Evolutionary conservation across 1,140 invertebrate species (phyloP).

Genomic region (Leptopilina clavipes): DNA sequence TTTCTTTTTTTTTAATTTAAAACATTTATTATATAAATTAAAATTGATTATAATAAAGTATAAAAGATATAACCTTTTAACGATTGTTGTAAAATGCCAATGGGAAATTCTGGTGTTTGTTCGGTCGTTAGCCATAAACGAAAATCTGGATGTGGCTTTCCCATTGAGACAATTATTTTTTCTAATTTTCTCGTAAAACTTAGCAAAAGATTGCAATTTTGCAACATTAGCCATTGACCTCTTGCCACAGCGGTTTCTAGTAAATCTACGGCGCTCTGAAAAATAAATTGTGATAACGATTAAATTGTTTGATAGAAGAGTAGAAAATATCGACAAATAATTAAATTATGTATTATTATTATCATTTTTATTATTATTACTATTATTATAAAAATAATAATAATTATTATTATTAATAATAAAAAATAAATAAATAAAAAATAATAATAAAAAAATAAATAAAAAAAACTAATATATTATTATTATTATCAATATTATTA

Average conservation of each 20-base stretch:
- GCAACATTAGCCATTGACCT: constrained; percentile 92
- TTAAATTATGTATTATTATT: constrained; percentile 16
- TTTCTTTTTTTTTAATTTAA: neutral
- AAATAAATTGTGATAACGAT: constrained; percentile 32
- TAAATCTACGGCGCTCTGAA: constrained; percentile 81
- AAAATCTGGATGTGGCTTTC: constrained; percentile 90
- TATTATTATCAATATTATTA: no score
- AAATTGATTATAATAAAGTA: no score
- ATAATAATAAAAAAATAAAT: no score
- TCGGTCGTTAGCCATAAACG: constrained; percentile 95
- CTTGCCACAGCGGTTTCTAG: constrained; percentile 83
- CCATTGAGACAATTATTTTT: constrained; percentile 86
- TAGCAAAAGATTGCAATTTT: constrained; percentile 91
- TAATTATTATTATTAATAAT: constrained; percentile 17
- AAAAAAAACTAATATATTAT: no score
- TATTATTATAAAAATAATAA: no score
- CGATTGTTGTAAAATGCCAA: constrained; percentile 90
- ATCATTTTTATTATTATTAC: no score
- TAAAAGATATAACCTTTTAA: constrained; percentile 91
- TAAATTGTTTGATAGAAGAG: neutral
- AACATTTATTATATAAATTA: constrained; percentile 38
- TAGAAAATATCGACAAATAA: no score
- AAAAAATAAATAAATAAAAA: no score
- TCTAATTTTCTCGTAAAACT: constrained; percentile 87
- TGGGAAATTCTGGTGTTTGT: constrained; percentile 88